These are phyloP conservation scores for Pterostichus madidus DNA, from an alignment of 2,888 invertebrate genomes.

Conservation along the genomic window DNA sequence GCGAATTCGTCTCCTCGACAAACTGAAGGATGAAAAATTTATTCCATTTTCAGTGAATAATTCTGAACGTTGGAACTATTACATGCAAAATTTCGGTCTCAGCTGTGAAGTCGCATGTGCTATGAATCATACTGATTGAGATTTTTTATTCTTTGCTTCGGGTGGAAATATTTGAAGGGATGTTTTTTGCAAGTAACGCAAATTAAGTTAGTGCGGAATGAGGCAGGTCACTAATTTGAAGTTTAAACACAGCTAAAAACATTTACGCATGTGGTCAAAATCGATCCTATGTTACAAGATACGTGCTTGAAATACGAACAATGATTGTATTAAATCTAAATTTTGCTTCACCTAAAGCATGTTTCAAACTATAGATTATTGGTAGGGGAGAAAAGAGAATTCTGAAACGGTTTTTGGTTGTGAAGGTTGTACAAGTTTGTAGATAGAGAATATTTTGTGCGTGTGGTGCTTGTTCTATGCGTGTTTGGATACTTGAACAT, in stretches of 20 bases:
- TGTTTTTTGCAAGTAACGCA: background rate
- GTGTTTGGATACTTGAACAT: no score
- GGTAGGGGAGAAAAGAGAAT: no score
- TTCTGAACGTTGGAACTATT: conserved; percentile 41
- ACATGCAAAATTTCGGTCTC: conserved; percentile 41
- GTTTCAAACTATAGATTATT: no score
- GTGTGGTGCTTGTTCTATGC: no score
- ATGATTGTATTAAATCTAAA: background rate
- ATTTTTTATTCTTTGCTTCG: background rate
- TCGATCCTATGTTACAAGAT: background rate
- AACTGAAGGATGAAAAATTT: conserved; percentile 54
- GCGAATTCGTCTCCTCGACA: conserved; percentile 48
- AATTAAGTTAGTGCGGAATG: conserved; percentile 14
- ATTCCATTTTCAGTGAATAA: conserved; percentile 41
- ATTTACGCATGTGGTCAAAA: conserved; percentile 19
- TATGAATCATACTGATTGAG: conserved; percentile 22
- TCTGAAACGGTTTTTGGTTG: no score
- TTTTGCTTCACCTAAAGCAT: no score
- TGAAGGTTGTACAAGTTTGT: no score
- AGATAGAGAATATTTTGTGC: no score
- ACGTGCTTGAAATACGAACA: background rate
- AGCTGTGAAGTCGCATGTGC: background rate
- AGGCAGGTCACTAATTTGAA: conserved; percentile 14
- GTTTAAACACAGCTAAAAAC: conserved; percentile 35
- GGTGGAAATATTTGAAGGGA: background rate